Percentiles rank a stretch among this genome's conserved stretches.
These are phyloP conservation scores for Oikopleura dioica DNA, from an alignment of 23 tunicate genomes.

Conservation along the genomic window DNA sequence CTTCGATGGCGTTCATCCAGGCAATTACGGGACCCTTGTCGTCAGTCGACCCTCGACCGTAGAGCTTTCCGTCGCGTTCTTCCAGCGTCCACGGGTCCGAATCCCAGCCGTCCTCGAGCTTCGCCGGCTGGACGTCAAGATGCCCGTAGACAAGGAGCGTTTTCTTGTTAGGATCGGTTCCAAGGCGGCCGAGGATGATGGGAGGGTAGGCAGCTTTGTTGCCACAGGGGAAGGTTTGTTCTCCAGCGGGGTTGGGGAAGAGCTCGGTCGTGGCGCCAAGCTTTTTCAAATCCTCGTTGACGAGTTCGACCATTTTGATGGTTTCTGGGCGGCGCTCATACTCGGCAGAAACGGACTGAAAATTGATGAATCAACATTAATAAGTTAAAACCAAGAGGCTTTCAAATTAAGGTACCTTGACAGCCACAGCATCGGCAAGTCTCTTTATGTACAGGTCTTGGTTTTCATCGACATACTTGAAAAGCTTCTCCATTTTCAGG, in stretches of 20 bases:
- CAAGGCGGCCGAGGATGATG: conserved; percentile 38
- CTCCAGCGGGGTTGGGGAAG: conserved; percentile 18
- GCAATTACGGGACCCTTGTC: conserved; percentile 92
- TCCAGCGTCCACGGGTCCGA: conserved; percentile 87
- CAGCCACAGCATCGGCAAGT: conserved; percentile 73
- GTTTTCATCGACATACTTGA: conserved; percentile 42
- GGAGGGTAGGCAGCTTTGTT: conserved; percentile 49
- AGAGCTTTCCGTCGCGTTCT: conserved; percentile 81
- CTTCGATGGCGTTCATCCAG: conserved; percentile 94
- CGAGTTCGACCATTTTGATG: conserved; percentile 36
- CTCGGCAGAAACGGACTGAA: conserved; percentile 77
- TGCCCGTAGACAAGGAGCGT: conserved; percentile 91
- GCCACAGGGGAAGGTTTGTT: conserved; percentile 54
- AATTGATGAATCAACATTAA: too few relatives aligned
- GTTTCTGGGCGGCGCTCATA: conserved; percentile 61
- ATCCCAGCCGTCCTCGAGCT: conserved; percentile 81
- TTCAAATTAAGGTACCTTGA: too few relatives aligned
- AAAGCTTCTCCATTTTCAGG: conserved; percentile 26
- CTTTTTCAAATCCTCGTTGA: conserved; percentile 15
- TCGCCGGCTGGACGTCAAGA: conserved; percentile 94
- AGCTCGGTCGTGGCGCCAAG: conserved; percentile 4
- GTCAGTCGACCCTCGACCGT: conserved; percentile 92
- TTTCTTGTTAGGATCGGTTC: conserved; percentile 74
- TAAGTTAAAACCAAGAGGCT: too few relatives aligned
- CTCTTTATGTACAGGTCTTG: conserved; percentile 51